These are phyloP conservation scores for Bucorvus abyssinicus DNA, from an alignment of 2,797 vertebrate species.

Conservation along the genomic window DNA sequence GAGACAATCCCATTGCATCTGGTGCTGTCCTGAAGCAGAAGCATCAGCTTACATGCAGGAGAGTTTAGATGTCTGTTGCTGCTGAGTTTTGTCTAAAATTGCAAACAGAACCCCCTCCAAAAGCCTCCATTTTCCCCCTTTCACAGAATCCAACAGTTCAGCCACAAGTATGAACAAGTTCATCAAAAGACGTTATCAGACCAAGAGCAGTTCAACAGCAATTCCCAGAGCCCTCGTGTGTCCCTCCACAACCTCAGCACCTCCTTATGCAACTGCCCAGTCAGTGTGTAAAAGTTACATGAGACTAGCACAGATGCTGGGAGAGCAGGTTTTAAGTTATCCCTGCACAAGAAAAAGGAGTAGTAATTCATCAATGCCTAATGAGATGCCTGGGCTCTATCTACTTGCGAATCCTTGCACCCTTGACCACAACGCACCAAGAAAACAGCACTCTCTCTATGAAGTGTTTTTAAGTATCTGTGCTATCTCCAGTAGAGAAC, in stretches of 20 bases:
- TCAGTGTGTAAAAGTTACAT: constrained; percentile 17
- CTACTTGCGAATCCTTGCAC: neutral
- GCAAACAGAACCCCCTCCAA: neutral
- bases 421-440: neutral
- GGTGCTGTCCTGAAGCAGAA: neutral
- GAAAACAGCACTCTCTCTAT: neutral
- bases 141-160: neutral
- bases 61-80: neutral
- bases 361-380: neutral
- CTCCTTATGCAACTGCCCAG: neutral
- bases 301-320: constrained; percentile 2
- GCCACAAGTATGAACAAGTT: neutral
- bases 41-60: neutral
- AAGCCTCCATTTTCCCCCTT: neutral
- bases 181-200: neutral
- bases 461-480: neutral
- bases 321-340: constrained; percentile 30
- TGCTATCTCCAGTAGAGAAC: neutral
- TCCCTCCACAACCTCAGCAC: neutral
- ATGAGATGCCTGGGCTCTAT: neutral
- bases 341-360: neutral
- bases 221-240: neutral
- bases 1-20: neutral
- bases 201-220: neutral
- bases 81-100: neutral